Percentiles rank a stretch among this genome's conserved stretches.
These are phyloP conservation scores for Cranoglanis bouderius DNA, from an alignment of 2,113 vertebrate genomes.

Conservation along the genomic window DNA sequence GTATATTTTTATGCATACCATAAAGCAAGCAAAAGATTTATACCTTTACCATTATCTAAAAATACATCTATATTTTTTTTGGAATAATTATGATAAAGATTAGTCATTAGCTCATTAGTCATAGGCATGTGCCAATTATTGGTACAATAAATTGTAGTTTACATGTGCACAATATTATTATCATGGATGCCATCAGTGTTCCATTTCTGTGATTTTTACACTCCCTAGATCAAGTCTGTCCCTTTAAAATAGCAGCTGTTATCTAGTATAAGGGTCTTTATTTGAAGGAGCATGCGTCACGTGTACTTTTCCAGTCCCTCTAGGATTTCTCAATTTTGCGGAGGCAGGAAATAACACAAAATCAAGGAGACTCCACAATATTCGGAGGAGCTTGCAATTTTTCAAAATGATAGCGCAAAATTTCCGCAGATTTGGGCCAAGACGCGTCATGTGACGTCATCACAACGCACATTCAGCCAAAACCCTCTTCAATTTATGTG, in stretches of 20 bases:
- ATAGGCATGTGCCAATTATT: not conserved
- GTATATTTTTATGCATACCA: slow-evolving; percentile 1
- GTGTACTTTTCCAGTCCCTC: no score
- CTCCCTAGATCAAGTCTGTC: not conserved
- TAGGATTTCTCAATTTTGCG: no score
- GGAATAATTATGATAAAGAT: not conserved
- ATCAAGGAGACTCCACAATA: no score
- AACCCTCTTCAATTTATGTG: no score
- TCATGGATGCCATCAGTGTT: not conserved
- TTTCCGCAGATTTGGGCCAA: no score
- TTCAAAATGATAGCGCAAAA: no score
- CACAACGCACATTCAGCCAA: no score
- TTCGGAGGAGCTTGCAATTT: no score
- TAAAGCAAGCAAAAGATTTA: not conserved
- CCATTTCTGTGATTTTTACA: not conserved
- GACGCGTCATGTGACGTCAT: no score
- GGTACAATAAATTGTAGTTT: not conserved
- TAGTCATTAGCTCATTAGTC: not conserved
- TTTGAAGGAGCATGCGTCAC: not conserved
- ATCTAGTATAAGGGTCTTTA: not conserved
- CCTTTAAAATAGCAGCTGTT: not conserved
- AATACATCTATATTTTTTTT: not conserved
- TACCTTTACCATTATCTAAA: not conserved
- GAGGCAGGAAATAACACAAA: no score
- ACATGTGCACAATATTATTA: not conserved